Evolutionary conservation across 2,888 invertebrate genomes (phyloP).

Genomic region (Andrena chrysosceles): DNA sequence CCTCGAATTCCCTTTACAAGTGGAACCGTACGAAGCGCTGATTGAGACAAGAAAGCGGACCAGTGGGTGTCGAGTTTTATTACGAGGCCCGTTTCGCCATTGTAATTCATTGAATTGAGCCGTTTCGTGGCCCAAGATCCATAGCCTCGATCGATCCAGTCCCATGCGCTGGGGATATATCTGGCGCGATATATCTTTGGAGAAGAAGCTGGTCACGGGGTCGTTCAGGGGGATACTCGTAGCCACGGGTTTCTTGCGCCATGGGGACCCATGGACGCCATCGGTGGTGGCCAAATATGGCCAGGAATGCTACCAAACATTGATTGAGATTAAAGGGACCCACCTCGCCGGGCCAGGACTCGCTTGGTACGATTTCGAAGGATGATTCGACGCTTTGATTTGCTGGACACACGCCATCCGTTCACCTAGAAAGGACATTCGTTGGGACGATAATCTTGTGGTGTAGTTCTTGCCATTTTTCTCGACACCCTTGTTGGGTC

Average conservation of each 20-base stretch:
- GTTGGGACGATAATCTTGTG: constrained; percentile 2
- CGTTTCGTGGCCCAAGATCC: background rate
- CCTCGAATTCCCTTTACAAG: constrained; percentile 9
- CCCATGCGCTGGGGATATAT: constrained; percentile 32
- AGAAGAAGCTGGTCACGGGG: constrained; percentile 60
- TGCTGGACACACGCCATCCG: background rate
- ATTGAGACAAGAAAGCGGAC: constrained; percentile 47
- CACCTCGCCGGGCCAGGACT: constrained; percentile 23
- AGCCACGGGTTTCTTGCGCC: constrained; percentile 57
- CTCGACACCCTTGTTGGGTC: background rate
- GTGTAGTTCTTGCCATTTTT: background rate
- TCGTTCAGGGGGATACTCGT: constrained; percentile 50
- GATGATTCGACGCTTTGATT: constrained; percentile 22
- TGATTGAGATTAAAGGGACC: constrained; percentile 66
- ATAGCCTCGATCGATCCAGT: constrained; percentile 1
- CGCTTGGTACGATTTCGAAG: constrained; percentile 20
- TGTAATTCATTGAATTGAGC: constrained; percentile 32
- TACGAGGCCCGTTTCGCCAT: constrained; percentile 30
- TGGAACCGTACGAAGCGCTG: constrained; percentile 14
- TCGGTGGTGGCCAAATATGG: constrained; percentile 78
- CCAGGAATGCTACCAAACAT: constrained; percentile 76
- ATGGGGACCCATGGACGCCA: constrained; percentile 50
- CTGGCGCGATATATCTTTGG: constrained; percentile 47
- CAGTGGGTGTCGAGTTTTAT: constrained; percentile 40
- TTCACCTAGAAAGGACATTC: background rate